Conservation (phyloP, 2,113 vertebrate species). For the Aphelocoma coerulescens region DNA sequence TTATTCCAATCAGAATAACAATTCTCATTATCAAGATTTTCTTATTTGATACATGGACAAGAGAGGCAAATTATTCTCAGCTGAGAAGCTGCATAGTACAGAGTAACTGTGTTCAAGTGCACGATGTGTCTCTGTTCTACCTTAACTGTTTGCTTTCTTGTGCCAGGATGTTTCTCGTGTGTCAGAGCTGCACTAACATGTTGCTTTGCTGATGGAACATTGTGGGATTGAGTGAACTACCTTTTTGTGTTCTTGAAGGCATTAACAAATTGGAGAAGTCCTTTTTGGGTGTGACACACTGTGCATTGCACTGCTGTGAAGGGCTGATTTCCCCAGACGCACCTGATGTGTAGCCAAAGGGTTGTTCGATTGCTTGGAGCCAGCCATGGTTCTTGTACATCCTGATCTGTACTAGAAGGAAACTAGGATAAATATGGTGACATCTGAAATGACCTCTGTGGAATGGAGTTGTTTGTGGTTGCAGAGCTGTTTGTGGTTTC, state of each 20-base stretch:
- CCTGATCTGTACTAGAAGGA: not conserved
- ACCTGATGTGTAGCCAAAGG: not conserved
- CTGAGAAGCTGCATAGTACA: not conserved
- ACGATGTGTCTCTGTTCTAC: not conserved
- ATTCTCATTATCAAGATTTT: not conserved
- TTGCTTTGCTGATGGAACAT: not conserved
- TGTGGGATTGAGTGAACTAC: not conserved
- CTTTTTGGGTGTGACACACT: not conserved
- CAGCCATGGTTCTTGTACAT: not conserved
- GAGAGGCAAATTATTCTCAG: not conserved
- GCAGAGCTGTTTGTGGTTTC: not conserved
- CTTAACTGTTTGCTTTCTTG: not conserved
- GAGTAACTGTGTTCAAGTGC: not conserved
- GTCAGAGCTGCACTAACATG: not conserved
- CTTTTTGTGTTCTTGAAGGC: not conserved
- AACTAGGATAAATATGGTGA: not conserved
- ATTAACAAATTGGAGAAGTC: not conserved
- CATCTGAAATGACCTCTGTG: not conserved
- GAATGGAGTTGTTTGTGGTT: not conserved
- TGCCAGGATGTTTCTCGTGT: not conserved
- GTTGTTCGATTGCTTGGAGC: not conserved
- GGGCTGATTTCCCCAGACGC: not conserved
- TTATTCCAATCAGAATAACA: not conserved
- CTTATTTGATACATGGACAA: not conserved
- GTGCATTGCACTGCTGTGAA: not conserved